These are phyloP conservation scores for Melanotaenia nigrans DNA, from an alignment of 2,797 vertebrate genomes.

Conservation along the genomic window DNA sequence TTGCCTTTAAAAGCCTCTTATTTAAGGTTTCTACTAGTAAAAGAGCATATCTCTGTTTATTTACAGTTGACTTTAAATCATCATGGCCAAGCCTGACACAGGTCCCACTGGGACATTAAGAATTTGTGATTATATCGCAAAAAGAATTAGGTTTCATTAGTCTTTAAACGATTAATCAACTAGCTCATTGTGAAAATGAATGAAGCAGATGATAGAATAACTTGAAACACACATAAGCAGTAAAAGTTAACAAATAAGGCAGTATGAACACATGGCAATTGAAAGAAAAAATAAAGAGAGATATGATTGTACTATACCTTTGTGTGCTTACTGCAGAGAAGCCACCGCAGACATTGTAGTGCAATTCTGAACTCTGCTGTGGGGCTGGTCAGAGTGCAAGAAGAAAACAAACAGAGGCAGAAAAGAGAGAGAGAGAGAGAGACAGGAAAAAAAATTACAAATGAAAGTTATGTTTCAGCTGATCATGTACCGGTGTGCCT, in stretches of 20 bases:
- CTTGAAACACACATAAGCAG: constrained; percentile 2
- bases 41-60: constrained; percentile 29
- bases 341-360: constrained; percentile 81
- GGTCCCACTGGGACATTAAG: constrained; percentile 9
- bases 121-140: not conserved
- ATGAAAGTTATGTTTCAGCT: constrained; percentile 37
- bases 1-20: not conserved
- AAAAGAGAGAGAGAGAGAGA: constrained; percentile 37
- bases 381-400: constrained; percentile 71
- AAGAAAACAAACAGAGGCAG: constrained; percentile 57
- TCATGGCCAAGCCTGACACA: constrained; percentile 22
- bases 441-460: constrained; percentile 21
- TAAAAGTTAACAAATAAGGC: constrained; percentile 1
- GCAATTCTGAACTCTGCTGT: constrained; percentile 78
- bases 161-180: not conserved
- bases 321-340: constrained; percentile 81
- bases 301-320: constrained; percentile 73
- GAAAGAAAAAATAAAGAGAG: constrained; percentile 20
- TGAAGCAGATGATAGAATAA: not conserved
- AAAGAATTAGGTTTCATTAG: constrained; percentile 13
- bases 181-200: not conserved
- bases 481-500: constrained; percentile 31
- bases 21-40: not conserved
- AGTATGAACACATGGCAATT: constrained; percentile 7
- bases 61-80: constrained; percentile 29